Base-by-base conservation (phyloP, 2,797 vertebrate species). In the Sebastes trivittatus region DNA sequence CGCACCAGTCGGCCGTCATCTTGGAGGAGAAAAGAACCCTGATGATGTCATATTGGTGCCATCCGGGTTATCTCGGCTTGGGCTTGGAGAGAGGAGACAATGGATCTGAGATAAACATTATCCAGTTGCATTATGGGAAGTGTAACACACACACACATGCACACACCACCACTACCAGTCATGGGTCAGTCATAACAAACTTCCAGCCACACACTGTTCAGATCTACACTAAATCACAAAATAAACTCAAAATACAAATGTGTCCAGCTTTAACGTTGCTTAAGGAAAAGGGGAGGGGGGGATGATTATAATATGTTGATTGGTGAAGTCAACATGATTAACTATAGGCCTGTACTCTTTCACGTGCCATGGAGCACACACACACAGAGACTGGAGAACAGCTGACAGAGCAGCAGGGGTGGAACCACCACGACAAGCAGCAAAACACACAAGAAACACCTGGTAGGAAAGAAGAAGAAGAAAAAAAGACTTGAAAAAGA, bases 401-500 rank as follows among this genome's bases (percentile, higher is more conserved):
- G 46, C 77, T 79, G 65, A 76, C 56, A 20, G 46, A 42, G 61
- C 34, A 73, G 60, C 70, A 60, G 22, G 11, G 69, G 30, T 29
- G 66, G 56, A 66, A 38, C 36, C 36, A 54, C 65, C 49, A 27
- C 7, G 9, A 59, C 32, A 32, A 36, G 2, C 42, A 52, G 18
- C 30, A 23, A 0, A 16, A 29, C 69, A 30, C 59, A 38, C 36
- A 38, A 30, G 6, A 46, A 1, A 55, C n/a, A 54, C 59, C 46
- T n/a, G 18, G 20, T 18, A 2, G 3, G 36, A 38, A 32, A 38
- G 36, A 5, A 38, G 36, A 38, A 38, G 36, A 38, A 34, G 9
- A 23, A 61, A 1, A 6, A 38, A 61, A 1, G 8, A 11, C 5
- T 27, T 14, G 36, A 38, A 0, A 20, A 61, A 36, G 18, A 4